These are phyloP conservation scores for Todiramphus saurophagus DNA, from an alignment of 2,113 vertebrate species.

Conservation along the genomic window DNA sequence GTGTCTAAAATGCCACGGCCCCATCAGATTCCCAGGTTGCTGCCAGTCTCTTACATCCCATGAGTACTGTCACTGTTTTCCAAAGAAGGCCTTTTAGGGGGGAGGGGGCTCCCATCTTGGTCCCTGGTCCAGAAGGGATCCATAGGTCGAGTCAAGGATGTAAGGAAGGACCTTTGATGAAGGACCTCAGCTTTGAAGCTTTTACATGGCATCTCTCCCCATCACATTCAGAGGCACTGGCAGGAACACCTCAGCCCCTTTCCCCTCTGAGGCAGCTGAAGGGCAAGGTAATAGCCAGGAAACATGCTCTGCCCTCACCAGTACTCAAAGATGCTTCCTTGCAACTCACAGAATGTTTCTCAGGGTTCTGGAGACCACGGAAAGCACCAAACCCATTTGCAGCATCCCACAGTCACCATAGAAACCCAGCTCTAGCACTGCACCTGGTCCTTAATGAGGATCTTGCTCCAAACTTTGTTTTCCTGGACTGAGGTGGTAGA, in stretches of 20 bases:
- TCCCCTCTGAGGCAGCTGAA: neutral
- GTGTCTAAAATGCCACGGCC: neutral
- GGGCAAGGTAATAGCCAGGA: neutral
- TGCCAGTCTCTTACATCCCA: too few species aligned
- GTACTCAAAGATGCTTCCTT: neutral
- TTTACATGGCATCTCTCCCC: neutral
- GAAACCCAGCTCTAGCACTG: neutral
- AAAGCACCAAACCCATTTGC: neutral
- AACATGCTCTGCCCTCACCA: neutral
- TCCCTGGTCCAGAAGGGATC: neutral
- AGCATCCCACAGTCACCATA: neutral
- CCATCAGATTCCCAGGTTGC: neutral
- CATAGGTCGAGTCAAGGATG: neutral
- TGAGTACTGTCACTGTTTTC: neutral
- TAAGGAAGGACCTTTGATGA: neutral
- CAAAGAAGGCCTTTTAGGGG: neutral
- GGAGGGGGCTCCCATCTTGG: neutral
- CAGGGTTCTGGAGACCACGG: neutral
- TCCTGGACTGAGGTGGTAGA: neutral
- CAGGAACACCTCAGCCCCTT: neutral
- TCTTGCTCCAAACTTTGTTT: neutral
- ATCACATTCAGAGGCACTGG: neutral
- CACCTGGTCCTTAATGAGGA: neutral
- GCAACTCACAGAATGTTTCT: neutral
- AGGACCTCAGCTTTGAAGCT: neutral